Evolutionary conservation across 2,888 invertebrate genomes (phyloP), one percentile per base, ranked within the genome.

Genomic region (Sialis lutaria): DNA sequence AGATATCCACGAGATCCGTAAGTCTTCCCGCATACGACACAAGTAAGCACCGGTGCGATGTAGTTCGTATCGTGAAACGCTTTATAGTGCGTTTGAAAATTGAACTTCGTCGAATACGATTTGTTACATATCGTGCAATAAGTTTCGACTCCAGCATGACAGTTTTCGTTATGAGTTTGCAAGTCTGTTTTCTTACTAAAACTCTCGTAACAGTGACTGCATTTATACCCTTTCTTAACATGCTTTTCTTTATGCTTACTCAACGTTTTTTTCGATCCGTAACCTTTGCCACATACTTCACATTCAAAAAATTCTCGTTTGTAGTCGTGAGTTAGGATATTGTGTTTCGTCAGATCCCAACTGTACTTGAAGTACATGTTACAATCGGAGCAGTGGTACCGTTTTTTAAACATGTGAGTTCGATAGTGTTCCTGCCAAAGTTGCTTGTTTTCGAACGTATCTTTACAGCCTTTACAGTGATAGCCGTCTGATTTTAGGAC

Each of bases 261-360:
- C 10, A 47, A 42, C 10, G 42, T 35, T 12, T 47, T 42, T 22
- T 47, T 47, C 6, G 42, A 42, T 22, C 42, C 31, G 37, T 35
- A 47, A 30, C 42, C 42, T 7, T 34, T 47, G 12, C 42, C 47
- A 30, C 47, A 47, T 4, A 42, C 31, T 10, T 47, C 42, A 32
- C 47, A 47, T 3, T 30, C 12, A 7, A 33, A 37, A 22, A 42
- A 33, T 10, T 31, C 34, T 6, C 37, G n/a, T 34, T 47, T 42
- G 6, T 31, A 31, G 31, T 42, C 40, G 31, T 47, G 47, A n/a
- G 33, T 22, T 3, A 9, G 30, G 9, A 42, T 42, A 10, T 54
- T 52, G 42, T 58, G 58, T 9, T 54, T 54, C 6, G 50, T 50
- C 5, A 57, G 50, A 39, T 56, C 55, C 42, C 55, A 56, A 55